Evolutionary conservation across 2,888 invertebrate species (phyloP).

Genomic region (Acrobasis repandana): DNA sequence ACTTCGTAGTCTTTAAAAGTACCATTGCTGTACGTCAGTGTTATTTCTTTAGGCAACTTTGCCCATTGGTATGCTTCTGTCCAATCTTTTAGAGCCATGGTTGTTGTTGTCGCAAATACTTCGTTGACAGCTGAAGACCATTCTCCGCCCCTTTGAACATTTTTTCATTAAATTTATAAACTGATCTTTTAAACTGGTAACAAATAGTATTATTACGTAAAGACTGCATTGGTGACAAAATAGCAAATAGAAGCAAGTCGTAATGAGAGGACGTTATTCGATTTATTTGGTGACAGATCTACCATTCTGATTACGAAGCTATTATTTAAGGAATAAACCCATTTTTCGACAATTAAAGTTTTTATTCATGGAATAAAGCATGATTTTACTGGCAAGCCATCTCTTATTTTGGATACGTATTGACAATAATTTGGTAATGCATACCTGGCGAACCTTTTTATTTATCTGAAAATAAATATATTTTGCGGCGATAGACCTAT

Average conservation of each 20-base stretch:
- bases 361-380: too few species aligned
- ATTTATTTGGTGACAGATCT: neutral
- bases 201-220: conserved; percentile 20
- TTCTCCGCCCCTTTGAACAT: conserved; percentile 20
- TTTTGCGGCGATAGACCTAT: too few species aligned
- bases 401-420: too few species aligned
- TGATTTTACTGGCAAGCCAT: too few species aligned
- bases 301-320: conserved; percentile 5
- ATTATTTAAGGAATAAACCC: conserved; percentile 18
- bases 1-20: conserved; percentile 12
- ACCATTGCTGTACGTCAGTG: conserved; percentile 8
- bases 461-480: too few species aligned
- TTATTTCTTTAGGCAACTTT: conserved; percentile 13
- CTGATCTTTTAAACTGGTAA: conserved; percentile 15
- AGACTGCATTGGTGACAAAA: conserved; percentile 21
- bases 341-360: too few species aligned
- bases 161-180: conserved; percentile 20
- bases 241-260: conserved; percentile 15
- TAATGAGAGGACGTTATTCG: conserved; percentile 1
- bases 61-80: conserved; percentile 15
- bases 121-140: neutral
- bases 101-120: neutral
- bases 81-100: conserved; percentile 8
- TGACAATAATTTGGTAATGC: too few species aligned
- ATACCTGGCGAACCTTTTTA: too few species aligned